Evolutionary conservation across 1,140 invertebrate genomes (phyloP).

Genomic region (Antheraea pernyi): DNA sequence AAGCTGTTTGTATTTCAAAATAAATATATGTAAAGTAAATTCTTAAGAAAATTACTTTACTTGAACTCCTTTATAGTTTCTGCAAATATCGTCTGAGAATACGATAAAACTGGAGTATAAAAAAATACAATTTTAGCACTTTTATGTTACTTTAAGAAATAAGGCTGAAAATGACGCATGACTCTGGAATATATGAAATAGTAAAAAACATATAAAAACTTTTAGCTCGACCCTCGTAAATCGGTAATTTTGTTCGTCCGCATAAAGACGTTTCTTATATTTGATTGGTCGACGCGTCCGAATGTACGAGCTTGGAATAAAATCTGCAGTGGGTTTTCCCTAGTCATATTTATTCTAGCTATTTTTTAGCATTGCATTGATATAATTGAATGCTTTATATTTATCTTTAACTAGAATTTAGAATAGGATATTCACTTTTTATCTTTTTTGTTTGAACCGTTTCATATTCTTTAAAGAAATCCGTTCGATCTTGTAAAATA

Average conservation of each 20-base stretch:
- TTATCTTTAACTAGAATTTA: too few relatives aligned
- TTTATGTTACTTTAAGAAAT: conserved; percentile 3
- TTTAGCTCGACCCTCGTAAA: conserved; percentile 12
- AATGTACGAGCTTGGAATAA: background rate
- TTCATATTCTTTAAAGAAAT: too few relatives aligned
- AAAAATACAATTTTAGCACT: background rate
- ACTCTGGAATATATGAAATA: conserved; percentile 9
- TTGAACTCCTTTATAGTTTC: background rate
- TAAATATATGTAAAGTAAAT: background rate
- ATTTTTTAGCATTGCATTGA: background rate
- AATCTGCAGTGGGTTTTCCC: background rate
- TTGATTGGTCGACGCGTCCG: conserved; percentile 10
- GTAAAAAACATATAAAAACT: conserved; percentile 13
- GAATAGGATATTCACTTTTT: too few relatives aligned
- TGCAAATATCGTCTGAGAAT: background rate
- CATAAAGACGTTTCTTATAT: conserved; percentile 5
- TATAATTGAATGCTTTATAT: background rate
- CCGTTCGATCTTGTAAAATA: too few relatives aligned
- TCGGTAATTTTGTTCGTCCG: conserved; percentile 2
- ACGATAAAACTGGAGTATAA: background rate
- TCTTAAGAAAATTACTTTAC: conserved; percentile 3
- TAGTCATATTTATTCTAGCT: too few relatives aligned
- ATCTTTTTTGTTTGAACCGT: too few relatives aligned
- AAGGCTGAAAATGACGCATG: background rate
- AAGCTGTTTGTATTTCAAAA: conserved; percentile 1